Evolutionary conservation across 2,797 vertebrate species (phyloP).

Genomic region (Falco rusticolus): DNA sequence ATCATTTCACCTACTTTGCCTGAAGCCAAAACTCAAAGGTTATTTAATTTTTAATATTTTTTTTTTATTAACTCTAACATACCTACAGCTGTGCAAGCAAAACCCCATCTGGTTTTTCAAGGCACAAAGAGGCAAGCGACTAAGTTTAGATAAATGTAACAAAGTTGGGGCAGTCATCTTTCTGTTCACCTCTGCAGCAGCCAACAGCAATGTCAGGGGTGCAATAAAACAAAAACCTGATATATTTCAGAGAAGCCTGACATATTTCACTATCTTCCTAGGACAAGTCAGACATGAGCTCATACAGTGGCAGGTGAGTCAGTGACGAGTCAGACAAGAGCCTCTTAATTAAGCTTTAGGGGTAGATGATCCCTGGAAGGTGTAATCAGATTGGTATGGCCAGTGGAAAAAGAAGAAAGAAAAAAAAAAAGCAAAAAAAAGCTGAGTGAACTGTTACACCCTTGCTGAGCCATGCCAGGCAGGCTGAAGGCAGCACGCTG

Average conservation of each 20-base stretch:
- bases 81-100: conserved; percentile 59
- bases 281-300: conserved; percentile 75
- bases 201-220: conserved; percentile 36
- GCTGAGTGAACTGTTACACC: not conserved
- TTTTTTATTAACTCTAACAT: conserved; percentile 68
- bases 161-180: not conserved
- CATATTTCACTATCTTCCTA: conserved; percentile 48
- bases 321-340: conserved; percentile 61
- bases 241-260: conserved; percentile 38
- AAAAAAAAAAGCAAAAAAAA: not conserved
- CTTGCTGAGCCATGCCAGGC: not conserved
- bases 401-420: not conserved
- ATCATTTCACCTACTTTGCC: conserved; percentile 84
- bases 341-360: conserved; percentile 55
- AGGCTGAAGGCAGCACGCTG: not conserved
- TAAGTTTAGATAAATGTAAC: conserved; percentile 42
- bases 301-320: conserved; percentile 73
- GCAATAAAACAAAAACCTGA: conserved; percentile 40
- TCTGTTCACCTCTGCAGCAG: conserved; percentile 26
- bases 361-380: conserved; percentile 47
- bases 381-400: conserved; percentile 54
- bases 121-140: not conserved
- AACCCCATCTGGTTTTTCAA: conserved; percentile 49
- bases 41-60: conserved; percentile 60
- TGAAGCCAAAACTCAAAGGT: conserved; percentile 83